Conservation (phyloP, 1,140 invertebrate genomes). For the Drosophila orosa region DNA sequence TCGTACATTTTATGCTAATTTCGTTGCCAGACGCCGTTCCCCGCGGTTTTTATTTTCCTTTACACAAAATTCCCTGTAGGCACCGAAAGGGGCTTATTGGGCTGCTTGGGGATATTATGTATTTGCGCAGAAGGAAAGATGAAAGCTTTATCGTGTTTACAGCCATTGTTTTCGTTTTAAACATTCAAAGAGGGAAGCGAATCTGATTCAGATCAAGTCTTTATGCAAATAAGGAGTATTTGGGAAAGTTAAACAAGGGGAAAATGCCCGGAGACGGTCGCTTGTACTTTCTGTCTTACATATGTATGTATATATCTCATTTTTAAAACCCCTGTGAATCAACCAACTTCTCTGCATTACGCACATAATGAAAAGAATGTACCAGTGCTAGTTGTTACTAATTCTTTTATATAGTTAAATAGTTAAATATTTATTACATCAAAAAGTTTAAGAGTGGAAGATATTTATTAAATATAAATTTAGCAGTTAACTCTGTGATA, state of each 20-base stretch:
- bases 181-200: background rate
- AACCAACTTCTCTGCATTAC: background rate
- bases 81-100: constrained; percentile 39
- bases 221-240: constrained; percentile 9
- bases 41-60: constrained; percentile 42
- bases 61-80: constrained; percentile 34
- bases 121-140: constrained; percentile 9
- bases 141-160: constrained; percentile 18
- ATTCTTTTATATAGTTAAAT: too few species aligned
- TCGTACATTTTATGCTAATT: constrained; percentile 80
- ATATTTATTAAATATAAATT: background rate
- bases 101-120: background rate
- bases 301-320: background rate
- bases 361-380: background rate
- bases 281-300: background rate
- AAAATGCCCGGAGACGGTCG: background rate
- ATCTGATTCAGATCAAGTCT: background rate
- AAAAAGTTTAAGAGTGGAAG: background rate
- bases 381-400: too few species aligned
- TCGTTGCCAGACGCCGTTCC: constrained; percentile 56
- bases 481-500: background rate
- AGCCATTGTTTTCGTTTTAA: constrained; percentile 6
- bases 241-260: background rate
- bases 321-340: background rate
- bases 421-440: background rate